Evolutionary conservation across 2,113 vertebrate genomes (phyloP).

Genomic region (Elachura formosa): DNA sequence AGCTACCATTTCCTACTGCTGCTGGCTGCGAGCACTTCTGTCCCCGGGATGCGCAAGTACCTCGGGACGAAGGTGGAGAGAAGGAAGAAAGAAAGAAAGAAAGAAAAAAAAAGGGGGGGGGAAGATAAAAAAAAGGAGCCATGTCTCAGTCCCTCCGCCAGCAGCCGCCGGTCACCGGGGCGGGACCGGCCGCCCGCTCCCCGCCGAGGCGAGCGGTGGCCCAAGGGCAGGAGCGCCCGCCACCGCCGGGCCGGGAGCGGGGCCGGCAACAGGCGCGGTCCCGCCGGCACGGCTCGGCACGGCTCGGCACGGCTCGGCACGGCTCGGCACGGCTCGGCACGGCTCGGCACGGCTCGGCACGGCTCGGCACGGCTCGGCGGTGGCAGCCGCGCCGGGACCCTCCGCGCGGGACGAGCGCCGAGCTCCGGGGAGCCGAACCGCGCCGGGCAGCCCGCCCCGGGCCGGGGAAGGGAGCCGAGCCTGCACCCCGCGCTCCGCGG

Average conservation of each 20-base stretch:
- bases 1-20: conserved; percentile 73
- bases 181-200: neutral
- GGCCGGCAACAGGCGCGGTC: neutral
- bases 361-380: neutral
- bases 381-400: neutral
- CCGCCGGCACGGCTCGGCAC: neutral
- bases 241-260: neutral
- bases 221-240: neutral
- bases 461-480: too few relatives aligned
- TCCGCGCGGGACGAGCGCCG: neutral
- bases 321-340: neutral
- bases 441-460: too few relatives aligned
- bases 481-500: too few relatives aligned
- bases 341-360: neutral
- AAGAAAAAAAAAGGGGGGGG: neutral
- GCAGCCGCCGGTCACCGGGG: neutral
- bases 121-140: neutral
- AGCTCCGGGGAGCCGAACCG: too few relatives aligned
- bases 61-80: neutral
- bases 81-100: neutral
- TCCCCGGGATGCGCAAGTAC: neutral
- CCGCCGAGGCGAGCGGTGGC: neutral
- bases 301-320: neutral
- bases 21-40: conserved; percentile 57
- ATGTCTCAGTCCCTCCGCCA: neutral